Evolutionary conservation across 2,113 vertebrate species (phyloP).

Genomic region (Calyptommatus sinebrachiatus): DNA sequence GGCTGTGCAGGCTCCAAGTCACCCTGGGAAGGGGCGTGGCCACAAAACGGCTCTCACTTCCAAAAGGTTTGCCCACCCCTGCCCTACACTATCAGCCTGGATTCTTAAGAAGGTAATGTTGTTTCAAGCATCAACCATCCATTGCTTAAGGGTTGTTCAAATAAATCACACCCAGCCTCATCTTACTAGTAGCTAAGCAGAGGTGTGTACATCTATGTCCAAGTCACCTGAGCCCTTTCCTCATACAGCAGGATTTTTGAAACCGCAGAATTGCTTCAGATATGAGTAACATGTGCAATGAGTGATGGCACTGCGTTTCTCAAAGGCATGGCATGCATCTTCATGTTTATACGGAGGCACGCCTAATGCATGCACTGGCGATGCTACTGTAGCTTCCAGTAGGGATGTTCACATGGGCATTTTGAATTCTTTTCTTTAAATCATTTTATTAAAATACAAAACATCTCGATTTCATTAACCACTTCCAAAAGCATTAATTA

Average conservation of each 20-base stretch:
- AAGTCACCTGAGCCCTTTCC: neutral
- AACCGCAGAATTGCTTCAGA: neutral
- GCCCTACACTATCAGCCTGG: too few relatives aligned
- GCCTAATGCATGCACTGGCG: neutral
- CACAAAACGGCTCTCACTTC: too few relatives aligned
- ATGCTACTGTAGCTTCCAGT: neutral
- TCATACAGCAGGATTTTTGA: neutral
- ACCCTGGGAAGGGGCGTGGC: too few relatives aligned
- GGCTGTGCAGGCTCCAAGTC: too few relatives aligned
- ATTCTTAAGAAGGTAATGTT: neutral
- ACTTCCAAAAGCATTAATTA: too few relatives aligned
- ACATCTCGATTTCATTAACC: too few relatives aligned
- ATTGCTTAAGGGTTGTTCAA: neutral
- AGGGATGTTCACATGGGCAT: neutral
- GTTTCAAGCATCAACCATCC: neutral
- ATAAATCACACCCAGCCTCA: neutral
- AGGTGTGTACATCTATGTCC: too few relatives aligned
- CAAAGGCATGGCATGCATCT: neutral
- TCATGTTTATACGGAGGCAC: neutral
- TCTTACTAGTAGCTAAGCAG: neutral
- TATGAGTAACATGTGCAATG: neutral
- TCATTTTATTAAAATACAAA: too few relatives aligned
- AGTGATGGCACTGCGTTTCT: neutral
- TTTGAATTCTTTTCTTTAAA: too few relatives aligned
- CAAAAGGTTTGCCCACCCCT: too few relatives aligned